phyloP scores from a whole-genome alignment of 2,113 vertebrate genomes.

The Pseudolaguvia tuberculata region DNA sequence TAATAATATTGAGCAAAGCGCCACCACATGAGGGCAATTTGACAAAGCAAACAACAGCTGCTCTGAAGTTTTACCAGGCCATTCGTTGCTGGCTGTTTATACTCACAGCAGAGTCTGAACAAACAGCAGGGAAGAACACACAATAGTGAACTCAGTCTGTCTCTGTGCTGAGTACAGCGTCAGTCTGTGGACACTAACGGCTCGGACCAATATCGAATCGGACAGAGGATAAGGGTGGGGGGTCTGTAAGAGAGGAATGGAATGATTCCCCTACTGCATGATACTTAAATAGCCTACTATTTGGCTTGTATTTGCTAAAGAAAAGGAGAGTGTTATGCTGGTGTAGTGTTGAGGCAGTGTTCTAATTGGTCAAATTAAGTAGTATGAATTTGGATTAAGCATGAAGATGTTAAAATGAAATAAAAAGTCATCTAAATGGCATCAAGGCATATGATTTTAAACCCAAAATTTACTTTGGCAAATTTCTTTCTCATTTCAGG shows the following conservation, averaged over 20 bases:
- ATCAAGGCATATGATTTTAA: background rate
- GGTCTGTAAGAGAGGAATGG: constrained; percentile 45
- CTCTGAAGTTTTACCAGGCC: constrained; percentile 54
- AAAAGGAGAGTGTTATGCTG: constrained; percentile 36
- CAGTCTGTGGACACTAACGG: constrained; percentile 28
- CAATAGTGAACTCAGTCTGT: constrained; percentile 33
- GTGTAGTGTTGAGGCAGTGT: background rate
- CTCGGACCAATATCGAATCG: constrained; percentile 15
- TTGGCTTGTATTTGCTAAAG: constrained; percentile 60
- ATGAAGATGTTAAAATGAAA: too few relatives aligned
- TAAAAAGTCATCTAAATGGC: too few relatives aligned
- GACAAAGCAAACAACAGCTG: constrained; percentile 66
- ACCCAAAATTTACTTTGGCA: constrained; percentile 7
- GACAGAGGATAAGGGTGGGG: constrained; percentile 16
- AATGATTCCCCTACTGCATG: constrained; percentile 53
- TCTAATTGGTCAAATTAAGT: background rate
- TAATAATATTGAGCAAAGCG: constrained; percentile 55
- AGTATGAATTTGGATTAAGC: background rate
- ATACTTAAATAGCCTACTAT: constrained; percentile 61
- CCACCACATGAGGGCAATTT: constrained; percentile 54
- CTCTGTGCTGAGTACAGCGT: constrained; percentile 29
- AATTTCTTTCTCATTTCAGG: constrained; percentile 29
- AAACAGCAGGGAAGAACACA: constrained; percentile 47
- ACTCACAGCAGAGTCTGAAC: constrained; percentile 53
- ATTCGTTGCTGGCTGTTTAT: constrained; percentile 53